Conservation (phyloP, 2,797 vertebrate genomes). For the Gymnoscopelus braueri region DNA sequence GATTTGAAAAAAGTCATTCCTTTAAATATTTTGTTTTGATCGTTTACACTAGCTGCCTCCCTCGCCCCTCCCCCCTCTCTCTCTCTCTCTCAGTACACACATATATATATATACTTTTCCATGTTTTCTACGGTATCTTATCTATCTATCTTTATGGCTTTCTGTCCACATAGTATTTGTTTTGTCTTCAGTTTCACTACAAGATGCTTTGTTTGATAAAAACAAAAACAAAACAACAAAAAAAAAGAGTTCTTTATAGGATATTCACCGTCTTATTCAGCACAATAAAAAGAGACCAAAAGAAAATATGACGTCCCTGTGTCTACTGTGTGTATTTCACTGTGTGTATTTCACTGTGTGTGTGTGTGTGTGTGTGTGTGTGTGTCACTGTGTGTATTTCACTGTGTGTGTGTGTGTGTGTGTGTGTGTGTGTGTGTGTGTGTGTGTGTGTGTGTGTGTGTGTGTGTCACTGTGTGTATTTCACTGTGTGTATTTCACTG, state of each 20-base stretch:
- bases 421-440: no score
- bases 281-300: constrained; percentile 89
- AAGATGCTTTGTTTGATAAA: constrained; percentile 83
- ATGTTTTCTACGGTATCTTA: constrained; percentile 81
- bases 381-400: not conserved
- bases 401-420: not conserved
- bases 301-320: constrained; percentile 79
- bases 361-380: no score
- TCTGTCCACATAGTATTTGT: constrained; percentile 85
- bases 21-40: no score
- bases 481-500: no score
- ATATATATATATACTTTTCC: constrained; percentile 66
- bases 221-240: constrained; percentile 59
- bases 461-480: constrained; percentile 19
- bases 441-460: no score
- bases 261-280: constrained; percentile 92
- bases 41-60: constrained; percentile 63
- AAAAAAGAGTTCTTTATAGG: constrained; percentile 85
- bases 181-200: constrained; percentile 90
- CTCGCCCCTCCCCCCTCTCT: constrained; percentile 65
- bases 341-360: no score
- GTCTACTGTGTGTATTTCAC: not conserved
- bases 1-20: no score
- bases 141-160: constrained; percentile 70
- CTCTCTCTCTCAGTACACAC: no score